Percentiles rank a stretch among this genome's conserved stretches.
Evolutionary conservation across 2,113 vertebrate species (phyloP).

Genomic region (Hippocampus abdominalis): DNA sequence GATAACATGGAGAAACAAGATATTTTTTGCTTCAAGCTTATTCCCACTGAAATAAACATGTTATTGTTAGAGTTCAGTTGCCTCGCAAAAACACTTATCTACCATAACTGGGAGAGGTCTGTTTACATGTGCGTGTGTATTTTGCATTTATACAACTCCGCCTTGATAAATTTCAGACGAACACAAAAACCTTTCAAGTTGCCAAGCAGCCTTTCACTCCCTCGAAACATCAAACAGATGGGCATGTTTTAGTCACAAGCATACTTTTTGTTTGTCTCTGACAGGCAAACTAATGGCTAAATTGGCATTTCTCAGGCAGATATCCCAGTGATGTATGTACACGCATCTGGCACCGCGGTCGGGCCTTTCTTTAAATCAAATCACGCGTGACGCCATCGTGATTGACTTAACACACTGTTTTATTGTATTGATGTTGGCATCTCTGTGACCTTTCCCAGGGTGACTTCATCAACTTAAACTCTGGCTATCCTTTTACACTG

Average conservation of each 20-base stretch:
- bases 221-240: constrained; percentile 20
- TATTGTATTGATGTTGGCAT: constrained; percentile 11
- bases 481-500: constrained; percentile 15
- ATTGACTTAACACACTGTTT: constrained; percentile 5
- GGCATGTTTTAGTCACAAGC: constrained; percentile 11
- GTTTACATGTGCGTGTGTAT: constrained; percentile 50
- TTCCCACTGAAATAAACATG: constrained; percentile 46
- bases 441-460: constrained; percentile 13
- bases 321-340: background rate
- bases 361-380: constrained; percentile 1
- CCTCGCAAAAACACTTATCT: constrained; percentile 61
- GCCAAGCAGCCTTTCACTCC: constrained; percentile 26
- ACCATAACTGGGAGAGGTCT: constrained; percentile 46
- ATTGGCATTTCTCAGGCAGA: background rate
- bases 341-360: background rate
- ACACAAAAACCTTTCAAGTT: constrained; percentile 11
- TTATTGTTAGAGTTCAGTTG: constrained; percentile 64
- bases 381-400: background rate
- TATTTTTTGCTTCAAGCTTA: constrained; percentile 48
- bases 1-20: constrained; percentile 46
- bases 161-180: constrained; percentile 30
- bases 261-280: constrained; percentile 15
- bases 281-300: constrained; percentile 8
- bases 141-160: constrained; percentile 52
- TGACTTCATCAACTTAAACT: constrained; percentile 29